phyloP scores from a whole-genome alignment of 2,888 invertebrate species.

The Lithodes maja region DNA sequence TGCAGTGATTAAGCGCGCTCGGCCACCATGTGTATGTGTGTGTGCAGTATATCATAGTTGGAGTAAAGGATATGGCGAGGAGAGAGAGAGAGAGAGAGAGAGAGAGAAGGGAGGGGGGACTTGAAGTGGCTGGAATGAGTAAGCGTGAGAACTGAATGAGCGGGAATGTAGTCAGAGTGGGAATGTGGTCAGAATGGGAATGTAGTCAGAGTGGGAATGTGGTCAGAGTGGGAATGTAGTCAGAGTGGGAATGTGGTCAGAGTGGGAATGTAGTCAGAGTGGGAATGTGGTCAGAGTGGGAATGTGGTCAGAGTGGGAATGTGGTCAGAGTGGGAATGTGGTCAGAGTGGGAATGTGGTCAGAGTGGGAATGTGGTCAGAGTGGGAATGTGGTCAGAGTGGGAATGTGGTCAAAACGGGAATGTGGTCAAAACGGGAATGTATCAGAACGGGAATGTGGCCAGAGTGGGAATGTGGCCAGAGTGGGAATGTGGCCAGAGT shows the following conservation, averaged over 20 bases:
- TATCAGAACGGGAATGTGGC: background rate
- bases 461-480: background rate
- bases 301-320: background rate
- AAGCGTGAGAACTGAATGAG: background rate
- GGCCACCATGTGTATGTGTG: too few species aligned
- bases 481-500: background rate
- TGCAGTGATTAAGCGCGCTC: too few species aligned
- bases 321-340: background rate
- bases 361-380: background rate
- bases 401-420: background rate
- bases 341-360: background rate
- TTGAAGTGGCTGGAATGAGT: background rate
- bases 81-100: background rate
- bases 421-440: background rate
- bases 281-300: background rate
- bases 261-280: too few species aligned
- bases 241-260: background rate
- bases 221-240: background rate
- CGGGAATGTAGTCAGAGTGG: background rate
- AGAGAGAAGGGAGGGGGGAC: background rate
- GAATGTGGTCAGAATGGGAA: background rate
- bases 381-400: background rate
- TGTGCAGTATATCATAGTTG: too few species aligned
- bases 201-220: background rate
- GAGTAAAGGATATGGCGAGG: background rate